Evolutionary conservation across 1,140 invertebrate species (phyloP).

Genomic region (Drosophila auraria): DNA sequence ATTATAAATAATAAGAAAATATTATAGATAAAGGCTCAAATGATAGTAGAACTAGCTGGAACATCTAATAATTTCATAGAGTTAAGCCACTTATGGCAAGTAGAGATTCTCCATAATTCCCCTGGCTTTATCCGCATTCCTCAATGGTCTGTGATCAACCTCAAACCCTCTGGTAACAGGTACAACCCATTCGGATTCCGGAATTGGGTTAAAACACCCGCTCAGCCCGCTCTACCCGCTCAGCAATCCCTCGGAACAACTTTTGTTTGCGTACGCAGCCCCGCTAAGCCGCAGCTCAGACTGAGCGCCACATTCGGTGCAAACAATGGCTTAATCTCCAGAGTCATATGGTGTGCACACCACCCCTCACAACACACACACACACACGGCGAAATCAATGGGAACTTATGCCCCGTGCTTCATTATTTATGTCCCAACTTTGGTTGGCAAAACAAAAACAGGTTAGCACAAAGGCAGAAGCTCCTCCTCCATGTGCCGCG

Average conservation of each 20-base stretch:
- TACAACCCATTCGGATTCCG: slow-evolving; percentile 17
- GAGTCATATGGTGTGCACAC: slow-evolving; percentile 71
- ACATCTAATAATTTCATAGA: background rate
- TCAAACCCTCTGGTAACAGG: background rate
- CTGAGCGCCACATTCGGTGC: slow-evolving; percentile 58
- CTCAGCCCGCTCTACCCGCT: background rate
- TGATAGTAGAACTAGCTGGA: background rate
- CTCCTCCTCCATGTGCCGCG: slow-evolving; percentile 6
- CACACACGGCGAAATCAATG: slow-evolving; percentile 71
- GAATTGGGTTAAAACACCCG: slow-evolving; percentile 48
- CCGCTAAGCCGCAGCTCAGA: slow-evolving; percentile 74
- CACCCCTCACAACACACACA: slow-evolving; percentile 17
- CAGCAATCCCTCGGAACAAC: slow-evolving; percentile 32
- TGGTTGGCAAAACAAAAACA: slow-evolving; percentile 63
- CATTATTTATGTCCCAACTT: slow-evolving; percentile 75
- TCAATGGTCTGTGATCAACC: slow-evolving; percentile 12
- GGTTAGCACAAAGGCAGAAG: slow-evolving; percentile 53
- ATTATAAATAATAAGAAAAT: background rate
- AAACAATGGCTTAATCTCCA: slow-evolving; percentile 82
- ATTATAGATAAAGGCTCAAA: background rate
- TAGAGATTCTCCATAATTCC: slow-evolving; percentile 13
- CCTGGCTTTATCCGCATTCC: background rate
- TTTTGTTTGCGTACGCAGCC: slow-evolving; percentile 63
- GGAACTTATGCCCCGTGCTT: slow-evolving; percentile 67
- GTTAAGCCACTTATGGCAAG: background rate